Evolutionary conservation across 2,797 vertebrate species (phyloP), one percentile per base, ranked within the genome.

Genomic region (Brachyrhaphis roseni): DNA sequence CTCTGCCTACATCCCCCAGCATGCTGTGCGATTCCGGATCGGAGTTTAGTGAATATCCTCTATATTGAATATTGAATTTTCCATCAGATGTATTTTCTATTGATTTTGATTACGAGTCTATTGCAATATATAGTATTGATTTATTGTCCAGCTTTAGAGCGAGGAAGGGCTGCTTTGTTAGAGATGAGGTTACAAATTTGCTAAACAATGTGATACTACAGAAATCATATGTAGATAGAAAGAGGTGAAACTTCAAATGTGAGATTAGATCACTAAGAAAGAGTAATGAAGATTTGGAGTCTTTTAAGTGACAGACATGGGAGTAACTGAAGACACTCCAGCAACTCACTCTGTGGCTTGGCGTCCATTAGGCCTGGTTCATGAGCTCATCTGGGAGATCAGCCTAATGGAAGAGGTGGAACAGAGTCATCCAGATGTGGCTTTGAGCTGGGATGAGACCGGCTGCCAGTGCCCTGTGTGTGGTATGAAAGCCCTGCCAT

Each of bases 381-480:
- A 88, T 93, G 91, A 94, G 90, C 91, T 94, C 91, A 93, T 94
- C 88, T 90, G 86, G 88, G 85, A 86, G 88, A 89, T 83, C 74
- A 76, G 87, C 85, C 85, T 90, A 87, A 88, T 91, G 87, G 87
- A 89, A 83, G 89, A 92, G 87, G 88, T 87, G 83, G 83, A 70
- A 85, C 82, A 83, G 81, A 89, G 84, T 43, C 88, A 88, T 92
- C 93, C 94, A 96, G 93, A 95, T 95, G 92, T 93, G 93, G 84
- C 85, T 90, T 87, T 91, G 91, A 93, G 90, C 85, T 72, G 88
- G 91, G 88, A 88, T 86, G 83, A 90, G 90, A 86, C 82, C 79
- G 74, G 5, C 84, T 94, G 93, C 93, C 94, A 93, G 93, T 87
- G 23, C 91, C 88, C 90, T 89, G 94, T 95, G 94, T 95, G 95